Conservation (phyloP, 2,888 invertebrate genomes). For the Laothoe populi region DNA sequence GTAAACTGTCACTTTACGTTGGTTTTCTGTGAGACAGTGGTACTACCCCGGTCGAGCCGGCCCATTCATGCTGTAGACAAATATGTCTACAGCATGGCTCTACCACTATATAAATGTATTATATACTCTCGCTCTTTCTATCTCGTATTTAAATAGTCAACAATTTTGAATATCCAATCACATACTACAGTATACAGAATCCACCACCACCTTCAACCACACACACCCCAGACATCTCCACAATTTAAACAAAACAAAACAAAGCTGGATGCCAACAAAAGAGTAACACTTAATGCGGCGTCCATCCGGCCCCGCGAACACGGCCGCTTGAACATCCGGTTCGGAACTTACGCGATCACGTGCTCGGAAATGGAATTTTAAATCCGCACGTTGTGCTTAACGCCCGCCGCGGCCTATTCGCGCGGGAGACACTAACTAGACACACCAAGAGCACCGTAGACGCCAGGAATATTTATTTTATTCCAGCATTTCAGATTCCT, state of each 20-base stretch:
- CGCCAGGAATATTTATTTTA: background rate
- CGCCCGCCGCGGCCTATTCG: constrained; percentile 34
- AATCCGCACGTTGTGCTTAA: constrained; percentile 71
- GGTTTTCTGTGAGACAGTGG: too few relatives aligned
- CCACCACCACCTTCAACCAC: background rate
- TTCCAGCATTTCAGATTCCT: too few relatives aligned
- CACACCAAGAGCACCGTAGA: background rate
- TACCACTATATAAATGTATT: too few relatives aligned
- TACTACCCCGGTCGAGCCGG: too few relatives aligned
- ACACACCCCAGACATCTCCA: background rate
- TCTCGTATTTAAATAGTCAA: too few relatives aligned
- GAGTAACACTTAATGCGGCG: constrained; percentile 42
- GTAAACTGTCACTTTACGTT: too few relatives aligned
- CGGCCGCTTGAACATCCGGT: constrained; percentile 56
- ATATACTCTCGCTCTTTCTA: too few relatives aligned
- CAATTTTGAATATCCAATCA: too few relatives aligned
- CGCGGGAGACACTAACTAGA: background rate
- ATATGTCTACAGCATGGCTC: too few relatives aligned
- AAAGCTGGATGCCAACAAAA: constrained; percentile 42
- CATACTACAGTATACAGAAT: too few relatives aligned
- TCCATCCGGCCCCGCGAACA: constrained; percentile 40
- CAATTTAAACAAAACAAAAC: constrained; percentile 42
- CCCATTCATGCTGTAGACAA: too few relatives aligned
- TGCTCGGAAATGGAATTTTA: constrained; percentile 79
- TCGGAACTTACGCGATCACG: constrained; percentile 73